Evolutionary conservation across 1,140 invertebrate genomes (phyloP).

Genomic region (Drosophila sp.): DNA sequence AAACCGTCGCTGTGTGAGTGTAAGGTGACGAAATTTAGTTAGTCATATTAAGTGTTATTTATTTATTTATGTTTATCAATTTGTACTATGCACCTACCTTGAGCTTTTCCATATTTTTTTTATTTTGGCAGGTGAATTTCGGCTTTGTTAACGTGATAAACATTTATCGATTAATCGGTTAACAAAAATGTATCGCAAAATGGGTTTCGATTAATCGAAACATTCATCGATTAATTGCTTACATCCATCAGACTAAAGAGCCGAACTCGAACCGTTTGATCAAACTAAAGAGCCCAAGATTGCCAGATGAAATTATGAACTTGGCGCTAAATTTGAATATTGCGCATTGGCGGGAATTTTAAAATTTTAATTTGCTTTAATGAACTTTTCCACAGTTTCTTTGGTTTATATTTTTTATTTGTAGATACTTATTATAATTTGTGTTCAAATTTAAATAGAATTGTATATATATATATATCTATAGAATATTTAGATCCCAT

Average conservation of each 20-base stretch:
- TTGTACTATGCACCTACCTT: conserved; percentile 37
- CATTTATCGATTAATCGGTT: too few species aligned
- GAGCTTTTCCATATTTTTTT: conserved; percentile 55
- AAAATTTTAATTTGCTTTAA: neutral
- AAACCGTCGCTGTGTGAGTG: conserved; percentile 38
- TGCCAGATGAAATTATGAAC: neutral
- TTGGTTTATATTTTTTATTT: conserved; percentile 27
- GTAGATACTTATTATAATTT: conserved; percentile 49
- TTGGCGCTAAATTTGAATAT: neutral
- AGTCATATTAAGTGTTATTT: neutral
- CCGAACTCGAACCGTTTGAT: too few species aligned
- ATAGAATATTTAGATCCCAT: conserved; percentile 71
- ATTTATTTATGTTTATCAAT: neutral
- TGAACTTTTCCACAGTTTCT: neutral
- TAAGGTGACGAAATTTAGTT: neutral
- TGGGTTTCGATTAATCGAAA: too few species aligned
- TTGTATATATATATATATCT: conserved; percentile 62
- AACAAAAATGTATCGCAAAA: too few species aligned
- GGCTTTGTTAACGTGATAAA: conserved; percentile 4
- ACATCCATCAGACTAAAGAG: too few species aligned
- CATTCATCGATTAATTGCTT: too few species aligned
- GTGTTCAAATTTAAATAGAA: conserved; percentile 68
- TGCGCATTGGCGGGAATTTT: neutral
- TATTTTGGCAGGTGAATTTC: conserved; percentile 19
- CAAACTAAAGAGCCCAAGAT: too few species aligned